These are phyloP conservation scores for Falco biarmicus DNA, from an alignment of 2,797 vertebrate genomes.

Conservation along the genomic window DNA sequence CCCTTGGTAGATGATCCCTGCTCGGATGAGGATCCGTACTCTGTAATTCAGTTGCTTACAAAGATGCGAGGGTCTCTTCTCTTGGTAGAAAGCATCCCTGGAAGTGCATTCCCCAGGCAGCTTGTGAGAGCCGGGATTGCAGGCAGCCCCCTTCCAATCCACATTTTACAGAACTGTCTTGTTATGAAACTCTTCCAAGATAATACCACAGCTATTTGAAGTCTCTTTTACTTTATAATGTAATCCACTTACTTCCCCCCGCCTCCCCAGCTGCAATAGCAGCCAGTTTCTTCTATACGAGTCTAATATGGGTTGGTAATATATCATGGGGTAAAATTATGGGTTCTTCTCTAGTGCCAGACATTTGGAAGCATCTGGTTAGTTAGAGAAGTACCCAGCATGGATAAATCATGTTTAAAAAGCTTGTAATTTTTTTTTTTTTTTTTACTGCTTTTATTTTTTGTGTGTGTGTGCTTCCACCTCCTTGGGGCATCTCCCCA, in stretches of 20 bases:
- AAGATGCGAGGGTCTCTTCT: background rate
- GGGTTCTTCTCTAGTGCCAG: background rate
- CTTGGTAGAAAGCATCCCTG: background rate
- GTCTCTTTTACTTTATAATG: background rate
- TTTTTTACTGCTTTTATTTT: background rate
- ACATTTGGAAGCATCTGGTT: conserved; percentile 27
- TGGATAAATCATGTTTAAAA: conserved; percentile 37
- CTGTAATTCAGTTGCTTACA: background rate
- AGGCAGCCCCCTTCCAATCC: background rate
- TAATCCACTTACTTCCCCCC: background rate
- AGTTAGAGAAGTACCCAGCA: background rate
- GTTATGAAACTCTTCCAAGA: background rate
- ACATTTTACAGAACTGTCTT: background rate
- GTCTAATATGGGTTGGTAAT: background rate
- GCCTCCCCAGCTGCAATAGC: background rate
- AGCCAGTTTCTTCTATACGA: background rate
- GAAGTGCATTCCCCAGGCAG: background rate
- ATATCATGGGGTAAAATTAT: background rate
- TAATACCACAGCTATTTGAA: background rate
- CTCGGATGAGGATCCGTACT: background rate
- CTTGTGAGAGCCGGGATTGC: background rate
- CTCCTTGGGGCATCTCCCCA: background rate
- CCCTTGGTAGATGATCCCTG: background rate
- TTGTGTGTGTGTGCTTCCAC: background rate
- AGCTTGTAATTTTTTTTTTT: background rate